phyloP scores from a whole-genome alignment of 1,140 invertebrate species.

The Brachionus rotundiformis region DNA sequence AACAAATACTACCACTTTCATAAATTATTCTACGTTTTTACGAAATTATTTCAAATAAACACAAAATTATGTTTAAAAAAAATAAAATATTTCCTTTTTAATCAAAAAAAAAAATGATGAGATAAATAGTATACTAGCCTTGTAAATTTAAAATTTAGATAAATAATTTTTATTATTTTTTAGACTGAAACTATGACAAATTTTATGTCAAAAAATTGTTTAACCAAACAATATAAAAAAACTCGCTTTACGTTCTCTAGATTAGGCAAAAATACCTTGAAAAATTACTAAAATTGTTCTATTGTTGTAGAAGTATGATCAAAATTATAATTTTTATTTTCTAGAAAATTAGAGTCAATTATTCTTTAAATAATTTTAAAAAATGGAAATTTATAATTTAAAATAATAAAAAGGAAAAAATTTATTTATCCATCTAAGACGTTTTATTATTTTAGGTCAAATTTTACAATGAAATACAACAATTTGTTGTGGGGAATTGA shows the following conservation, averaged over 20 bases:
- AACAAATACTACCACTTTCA: background rate
- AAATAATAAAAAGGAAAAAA: background rate
- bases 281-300: background rate
- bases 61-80: background rate
- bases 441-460: background rate
- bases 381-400: background rate
- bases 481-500: too few species aligned
- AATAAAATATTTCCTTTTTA: constrained; percentile 5
- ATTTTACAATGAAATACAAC: background rate
- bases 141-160: too few species aligned
- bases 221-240: background rate
- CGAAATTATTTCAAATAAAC: background rate
- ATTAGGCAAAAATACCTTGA: background rate
- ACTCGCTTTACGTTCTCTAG: background rate
- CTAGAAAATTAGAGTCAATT: background rate
- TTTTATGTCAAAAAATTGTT: background rate
- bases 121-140: background rate
- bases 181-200: background rate
- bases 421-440: too few species aligned
- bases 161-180: too few species aligned
- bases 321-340: background rate
- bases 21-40: constrained; percentile 4
- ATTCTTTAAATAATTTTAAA: background rate
- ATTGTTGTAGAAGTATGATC: too few species aligned
- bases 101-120: background rate